Evolutionary conservation across 2,113 vertebrate genomes (phyloP).

Genomic region (Zingel zingel): DNA sequence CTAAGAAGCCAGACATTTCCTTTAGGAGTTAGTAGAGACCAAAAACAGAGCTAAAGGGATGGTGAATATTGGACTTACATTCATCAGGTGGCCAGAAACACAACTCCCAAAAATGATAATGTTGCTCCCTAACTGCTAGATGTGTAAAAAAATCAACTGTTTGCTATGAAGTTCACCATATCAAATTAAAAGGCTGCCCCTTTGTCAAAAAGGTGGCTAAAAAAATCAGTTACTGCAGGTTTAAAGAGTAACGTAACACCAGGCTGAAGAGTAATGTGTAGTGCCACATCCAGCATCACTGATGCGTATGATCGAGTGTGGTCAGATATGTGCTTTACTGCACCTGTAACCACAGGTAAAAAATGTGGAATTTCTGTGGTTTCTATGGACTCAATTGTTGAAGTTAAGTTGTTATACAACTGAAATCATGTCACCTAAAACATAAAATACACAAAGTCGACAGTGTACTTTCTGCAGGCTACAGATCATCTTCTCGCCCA

Average conservation of each 20-base stretch:
- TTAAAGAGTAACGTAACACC: not conserved
- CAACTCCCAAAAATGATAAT: not conserved
- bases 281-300: not conserved
- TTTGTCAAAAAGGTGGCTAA: not conserved
- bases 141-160: not conserved
- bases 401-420: not conserved
- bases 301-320: not conserved
- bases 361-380: not conserved
- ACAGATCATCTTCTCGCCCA: slow-evolving; percentile 43
- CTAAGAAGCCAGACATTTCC: not conserved
- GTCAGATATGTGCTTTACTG: not conserved
- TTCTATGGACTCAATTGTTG: not conserved
- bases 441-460: slow-evolving; percentile 39
- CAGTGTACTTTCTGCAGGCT: slow-evolving; percentile 31
- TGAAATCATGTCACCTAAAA: slow-evolving; percentile 27
- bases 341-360: not conserved
- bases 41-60: not conserved
- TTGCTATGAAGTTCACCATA: not conserved
- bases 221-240: not conserved
- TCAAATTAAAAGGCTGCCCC: not conserved
- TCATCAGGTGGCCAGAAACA: not conserved
- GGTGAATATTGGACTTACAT: too few relatives aligned
- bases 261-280: not conserved
- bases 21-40: not conserved
- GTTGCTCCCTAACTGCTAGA: not conserved